Base-by-base conservation (phyloP, 2,113 vertebrate species). In the Ceratotherium simum region DNA sequence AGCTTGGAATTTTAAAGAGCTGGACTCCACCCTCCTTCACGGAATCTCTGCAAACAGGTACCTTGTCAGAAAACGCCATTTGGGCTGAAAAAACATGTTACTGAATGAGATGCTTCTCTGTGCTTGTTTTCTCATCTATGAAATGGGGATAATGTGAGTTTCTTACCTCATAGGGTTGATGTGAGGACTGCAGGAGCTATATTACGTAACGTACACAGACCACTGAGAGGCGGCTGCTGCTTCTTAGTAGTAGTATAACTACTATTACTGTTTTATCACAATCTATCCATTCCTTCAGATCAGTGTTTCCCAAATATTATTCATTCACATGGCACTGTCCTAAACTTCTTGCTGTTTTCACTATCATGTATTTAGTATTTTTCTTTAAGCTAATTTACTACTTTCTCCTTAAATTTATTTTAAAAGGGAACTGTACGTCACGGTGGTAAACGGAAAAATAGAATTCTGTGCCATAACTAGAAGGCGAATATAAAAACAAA, bases 401-500 rank as follows among this genome's bases (percentile, higher is more conserved):
- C 54, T 78, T 73, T 54, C 62, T 51, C 54, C 75, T 69, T 76
- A 62, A 79, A 56, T 46, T n/a, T 84, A 91, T 91, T 93, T 95
- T 83, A 51, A 73, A 90, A 70, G 62, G 51, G 12, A 83, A 96
- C 33, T 72, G 42, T 51, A 46, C 31, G 23, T 93, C 72, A 92
- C 33, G 14, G 8, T 25, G 70, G 21, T 67, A 51, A 72, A 25
- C 33, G 25, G 56, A 60, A 91, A 96, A 90, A 70, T 0, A 95
- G 79, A 83, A 90, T 12, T 54, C 46, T 70, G 33, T 18, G n/a
- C 58, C 46, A 1, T 83, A 72, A 69, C 29, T 21, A 39, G 58
- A 39, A 84, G 89, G 65, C 46, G 81, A 75, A 90, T 46, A 25
- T 48, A 58, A 88, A 90, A 95, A 92, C 48, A 83, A 69, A 79